Base-by-base conservation (phyloP, 2,797 vertebrate species). In the Alexandromys oeconomus region DNA sequence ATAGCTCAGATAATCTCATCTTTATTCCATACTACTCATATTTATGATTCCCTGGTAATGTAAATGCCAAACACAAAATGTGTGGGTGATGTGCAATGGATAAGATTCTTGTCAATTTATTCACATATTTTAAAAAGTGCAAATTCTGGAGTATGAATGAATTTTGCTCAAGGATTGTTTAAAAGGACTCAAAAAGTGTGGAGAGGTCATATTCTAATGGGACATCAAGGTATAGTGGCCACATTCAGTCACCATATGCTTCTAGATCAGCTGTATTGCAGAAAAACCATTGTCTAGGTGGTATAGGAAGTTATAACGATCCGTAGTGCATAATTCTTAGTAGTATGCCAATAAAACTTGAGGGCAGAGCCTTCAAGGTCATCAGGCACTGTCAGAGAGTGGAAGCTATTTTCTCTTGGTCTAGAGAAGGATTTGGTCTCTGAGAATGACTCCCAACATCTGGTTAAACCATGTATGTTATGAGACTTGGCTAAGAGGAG, bases 381-480 rank as follows among this genome's bases (percentile, higher is more conserved):
- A 94, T 86, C 14, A 69, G 87, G 73, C 80, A 91, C 37, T 80
- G 59, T 37, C 81, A 78, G 67, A 84, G 67, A 95, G 7, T 31
- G 82, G 85, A 92, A 63, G 80, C 43, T 96, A 43, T 95, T 97
- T 95, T 95, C 77, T 59, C 23, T 96, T 4, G 23, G 67, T 90
- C 54, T 90, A 87, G 85, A 93, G 40, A 94, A 96, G 29, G 67
- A 92, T 46, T 96, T 37, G 71, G n/a, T 96, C 73, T 89, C 93
- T 96, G 93, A 73, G 63, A 96, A 82, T 89, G 96, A 80, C 80
- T 97, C 79, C n/a, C 25, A 89, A 94, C 96, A 97, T 97, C 97
- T 97, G 97, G 96, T 91, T 94, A 97, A 97, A 91, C 91, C 92
- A 93, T 95, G 93, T 86, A 94, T 74, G 86, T 95, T 97, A 81